phyloP scores from a whole-genome alignment of 1,140 invertebrate genomes.

The Idris sp. region DNA sequence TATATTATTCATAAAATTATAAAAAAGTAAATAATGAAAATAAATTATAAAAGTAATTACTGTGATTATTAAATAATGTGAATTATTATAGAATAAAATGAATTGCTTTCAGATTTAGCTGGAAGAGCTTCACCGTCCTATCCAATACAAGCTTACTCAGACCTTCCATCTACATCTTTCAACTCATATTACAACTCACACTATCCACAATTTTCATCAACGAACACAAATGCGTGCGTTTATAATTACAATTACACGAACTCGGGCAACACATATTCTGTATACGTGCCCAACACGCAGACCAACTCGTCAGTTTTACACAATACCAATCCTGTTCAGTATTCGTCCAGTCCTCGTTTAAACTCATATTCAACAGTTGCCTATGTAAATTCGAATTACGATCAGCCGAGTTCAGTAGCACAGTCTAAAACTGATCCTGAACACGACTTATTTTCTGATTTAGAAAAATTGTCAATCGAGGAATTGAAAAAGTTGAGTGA shows the following conservation, averaged over 20 bases:
- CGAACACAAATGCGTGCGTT: constrained; percentile 67
- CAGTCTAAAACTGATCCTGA: constrained; percentile 51
- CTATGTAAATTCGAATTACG: constrained; percentile 67
- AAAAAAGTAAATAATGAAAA: no score
- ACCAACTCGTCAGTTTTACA: constrained; percentile 54
- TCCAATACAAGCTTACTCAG: constrained; percentile 68
- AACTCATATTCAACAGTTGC: constrained; percentile 68
- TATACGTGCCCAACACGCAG: constrained; percentile 61
- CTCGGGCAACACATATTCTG: constrained; percentile 63
- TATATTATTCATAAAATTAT: no score
- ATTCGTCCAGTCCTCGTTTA: constrained; percentile 68
- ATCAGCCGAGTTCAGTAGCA: constrained; percentile 7
- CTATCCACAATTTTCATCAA: constrained; percentile 71
- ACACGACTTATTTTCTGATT: constrained; percentile 80
- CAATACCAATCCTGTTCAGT: constrained; percentile 63
- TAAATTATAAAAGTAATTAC: no score
- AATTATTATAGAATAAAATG: no score
- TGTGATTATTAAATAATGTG: no score
- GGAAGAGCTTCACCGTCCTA: constrained; percentile 73
- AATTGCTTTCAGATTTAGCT: constrained; percentile 74
- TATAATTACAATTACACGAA: constrained; percentile 75
- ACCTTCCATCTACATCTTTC: constrained; percentile 71
- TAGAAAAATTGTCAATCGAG: constrained; percentile 82
- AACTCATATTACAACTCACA: constrained; percentile 73
- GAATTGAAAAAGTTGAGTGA: constrained; percentile 84